Percentiles rank a stretch among this genome's conserved stretches.
Conservation (phyloP, 2,888 invertebrate species). For the Drosophila suboccidentalis region DNA sequence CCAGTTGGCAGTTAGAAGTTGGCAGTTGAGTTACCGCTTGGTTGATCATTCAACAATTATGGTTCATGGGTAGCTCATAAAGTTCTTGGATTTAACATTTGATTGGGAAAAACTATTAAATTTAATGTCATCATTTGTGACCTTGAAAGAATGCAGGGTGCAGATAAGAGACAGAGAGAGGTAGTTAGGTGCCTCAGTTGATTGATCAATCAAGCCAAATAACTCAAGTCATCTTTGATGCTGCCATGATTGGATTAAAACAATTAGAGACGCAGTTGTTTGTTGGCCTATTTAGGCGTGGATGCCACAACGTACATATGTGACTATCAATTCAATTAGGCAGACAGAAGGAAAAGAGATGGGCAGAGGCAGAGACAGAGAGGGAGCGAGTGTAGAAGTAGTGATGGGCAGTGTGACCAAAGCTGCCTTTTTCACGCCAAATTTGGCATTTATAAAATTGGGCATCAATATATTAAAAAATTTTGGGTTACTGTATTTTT, state of each 20-base stretch:
- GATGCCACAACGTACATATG: slow-evolving; percentile 42
- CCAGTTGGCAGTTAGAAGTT: slow-evolving; percentile 7
- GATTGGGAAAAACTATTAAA: slow-evolving; percentile 28
- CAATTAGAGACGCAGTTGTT: slow-evolving; percentile 53
- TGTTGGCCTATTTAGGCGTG: slow-evolving; percentile 64
- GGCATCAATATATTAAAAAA: not conserved
- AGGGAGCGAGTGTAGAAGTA: not conserved
- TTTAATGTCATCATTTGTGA: slow-evolving; percentile 21
- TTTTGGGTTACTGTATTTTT: too few species aligned
- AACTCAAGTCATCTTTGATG: slow-evolving; percentile 12
- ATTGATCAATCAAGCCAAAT: slow-evolving; percentile 42
- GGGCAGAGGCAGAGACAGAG: not conserved
- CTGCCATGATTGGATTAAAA: slow-evolving; percentile 36
- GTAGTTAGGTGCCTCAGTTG: not conserved
- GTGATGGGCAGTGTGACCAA: not conserved
- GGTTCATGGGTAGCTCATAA: slow-evolving; percentile 61
- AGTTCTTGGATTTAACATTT: slow-evolving; percentile 45
- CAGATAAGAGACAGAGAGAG: too few species aligned
- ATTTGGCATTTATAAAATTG: not conserved
- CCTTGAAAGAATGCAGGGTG: slow-evolving; percentile 13
- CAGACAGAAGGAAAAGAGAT: slow-evolving; percentile 3
- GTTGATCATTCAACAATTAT: slow-evolving; percentile 52
- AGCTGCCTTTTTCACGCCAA: not conserved
- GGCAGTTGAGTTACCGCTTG: slow-evolving; percentile 51
- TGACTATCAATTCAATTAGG: slow-evolving; percentile 68